A percentile compares a stretch with the other conserved stretches of the same genome.
Evolutionary conservation across 1,140 invertebrate genomes (phyloP).

Genomic region (Sycophila sp.): DNA sequence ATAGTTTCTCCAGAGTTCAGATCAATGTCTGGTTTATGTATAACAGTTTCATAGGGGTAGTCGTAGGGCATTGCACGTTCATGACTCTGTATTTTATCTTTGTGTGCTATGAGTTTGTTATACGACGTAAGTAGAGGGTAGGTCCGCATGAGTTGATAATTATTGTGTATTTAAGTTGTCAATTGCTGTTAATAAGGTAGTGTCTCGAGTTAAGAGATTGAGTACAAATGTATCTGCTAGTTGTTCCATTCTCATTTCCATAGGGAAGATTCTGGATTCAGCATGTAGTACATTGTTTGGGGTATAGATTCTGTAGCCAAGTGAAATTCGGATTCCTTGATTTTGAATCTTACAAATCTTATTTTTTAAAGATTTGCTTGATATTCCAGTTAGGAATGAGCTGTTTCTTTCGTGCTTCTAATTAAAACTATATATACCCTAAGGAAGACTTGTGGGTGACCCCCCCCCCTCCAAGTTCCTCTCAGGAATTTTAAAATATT

Average conservation of each 20-base stretch:
- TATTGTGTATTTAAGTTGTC: neutral
- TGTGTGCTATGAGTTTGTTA: too few relatives aligned
- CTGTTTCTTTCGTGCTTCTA: constrained; percentile 26
- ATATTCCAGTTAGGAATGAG: neutral
- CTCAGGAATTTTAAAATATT: constrained; percentile 27
- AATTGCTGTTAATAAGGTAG: too few relatives aligned
- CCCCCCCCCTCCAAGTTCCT: constrained; percentile 32
- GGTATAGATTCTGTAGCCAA: constrained; percentile 1
- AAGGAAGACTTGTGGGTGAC: constrained; percentile 28
- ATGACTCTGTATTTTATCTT: too few relatives aligned
- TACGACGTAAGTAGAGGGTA: neutral
- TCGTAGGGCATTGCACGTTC: neutral
- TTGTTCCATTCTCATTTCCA: neutral
- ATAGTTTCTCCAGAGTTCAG: neutral
- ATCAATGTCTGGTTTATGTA: neutral
- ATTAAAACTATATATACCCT: constrained; percentile 31
- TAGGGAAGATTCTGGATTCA: neutral
- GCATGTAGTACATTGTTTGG: constrained; percentile 8
- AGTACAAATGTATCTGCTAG: neutral
- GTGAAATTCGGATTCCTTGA: neutral
- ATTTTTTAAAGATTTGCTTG: neutral
- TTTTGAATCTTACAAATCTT: constrained; percentile 24
- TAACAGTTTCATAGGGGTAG: neutral
- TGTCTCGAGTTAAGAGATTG: neutral
- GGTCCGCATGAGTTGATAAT: neutral